These are phyloP conservation scores for Meteorus colon DNA, from an alignment of 2,888 invertebrate species.

Conservation along the genomic window DNA sequence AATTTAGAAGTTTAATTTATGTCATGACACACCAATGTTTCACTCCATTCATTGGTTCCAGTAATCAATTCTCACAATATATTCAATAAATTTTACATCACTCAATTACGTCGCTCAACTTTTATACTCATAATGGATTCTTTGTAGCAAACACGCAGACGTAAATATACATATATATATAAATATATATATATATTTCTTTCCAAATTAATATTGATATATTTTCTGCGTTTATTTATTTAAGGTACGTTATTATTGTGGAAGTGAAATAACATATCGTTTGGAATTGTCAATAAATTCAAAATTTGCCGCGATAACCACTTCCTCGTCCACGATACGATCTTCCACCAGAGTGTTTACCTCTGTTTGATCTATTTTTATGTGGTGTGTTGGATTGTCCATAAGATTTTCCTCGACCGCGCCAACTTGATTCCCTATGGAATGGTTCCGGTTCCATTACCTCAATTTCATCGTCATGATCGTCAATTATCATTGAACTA, in stretches of 20 bases:
- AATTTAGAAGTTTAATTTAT: not conserved
- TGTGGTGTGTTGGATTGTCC: constrained; percentile 53
- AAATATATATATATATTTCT: too few species aligned
- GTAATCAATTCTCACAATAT: not conserved
- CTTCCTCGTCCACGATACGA: constrained; percentile 58
- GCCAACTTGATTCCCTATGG: constrained; percentile 58
- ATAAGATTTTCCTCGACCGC: constrained; percentile 57
- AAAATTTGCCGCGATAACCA: constrained; percentile 57
- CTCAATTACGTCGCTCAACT: not conserved
- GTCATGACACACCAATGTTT: not conserved
- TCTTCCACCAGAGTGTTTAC: constrained; percentile 57
- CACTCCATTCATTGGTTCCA: not conserved
- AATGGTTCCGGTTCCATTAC: constrained; percentile 52
- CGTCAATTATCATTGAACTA: constrained; percentile 62
- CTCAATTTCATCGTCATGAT: constrained; percentile 63
- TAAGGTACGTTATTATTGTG: not conserved
- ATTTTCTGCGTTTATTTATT: too few species aligned
- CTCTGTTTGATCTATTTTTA: constrained; percentile 56
- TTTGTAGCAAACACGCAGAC: not conserved
- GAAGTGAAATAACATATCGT: not conserved
- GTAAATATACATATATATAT: not conserved
- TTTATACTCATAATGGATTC: not conserved
- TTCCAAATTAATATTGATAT: too few species aligned
- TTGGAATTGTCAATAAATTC: constrained; percentile 15
- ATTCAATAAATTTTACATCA: not conserved